These are phyloP conservation scores for Pelochelys cantorii DNA, from an alignment of 2,797 vertebrate species.

Conservation along the genomic window DNA sequence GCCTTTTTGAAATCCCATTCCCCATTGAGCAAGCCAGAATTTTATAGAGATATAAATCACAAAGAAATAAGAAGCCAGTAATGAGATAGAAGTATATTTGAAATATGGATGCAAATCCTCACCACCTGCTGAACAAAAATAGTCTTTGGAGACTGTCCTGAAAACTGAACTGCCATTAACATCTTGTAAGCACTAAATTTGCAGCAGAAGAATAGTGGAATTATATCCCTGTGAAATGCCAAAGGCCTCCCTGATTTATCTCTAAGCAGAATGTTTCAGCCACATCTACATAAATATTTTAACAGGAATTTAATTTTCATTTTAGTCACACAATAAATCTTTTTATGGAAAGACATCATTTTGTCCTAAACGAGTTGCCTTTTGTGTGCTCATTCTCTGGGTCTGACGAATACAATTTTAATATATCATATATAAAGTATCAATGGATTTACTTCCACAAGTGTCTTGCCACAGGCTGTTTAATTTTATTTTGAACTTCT, in stretches of 20 bases:
- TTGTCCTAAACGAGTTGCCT: conserved; percentile 69
- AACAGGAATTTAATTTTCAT: conserved; percentile 82
- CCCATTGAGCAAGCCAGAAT: conserved; percentile 72
- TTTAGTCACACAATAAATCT: conserved; percentile 75
- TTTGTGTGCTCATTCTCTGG: conserved; percentile 51
- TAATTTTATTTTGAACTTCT: conserved; percentile 58
- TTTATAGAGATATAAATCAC: conserved; percentile 83
- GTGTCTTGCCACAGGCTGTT: conserved; percentile 50
- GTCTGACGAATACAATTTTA: conserved; percentile 59
- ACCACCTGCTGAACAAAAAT: conserved; percentile 81
- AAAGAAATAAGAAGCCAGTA: conserved; percentile 82
- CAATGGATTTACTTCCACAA: conserved; percentile 55
- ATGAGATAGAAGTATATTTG: conserved; percentile 83
- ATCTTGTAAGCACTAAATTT: conserved; percentile 81
- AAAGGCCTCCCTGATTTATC: conserved; percentile 80
- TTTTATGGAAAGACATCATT: conserved; percentile 50
- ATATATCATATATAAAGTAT: conserved; percentile 51
- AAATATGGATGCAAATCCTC: conserved; percentile 83
- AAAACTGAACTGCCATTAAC: conserved; percentile 77
- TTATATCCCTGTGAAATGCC: conserved; percentile 76
- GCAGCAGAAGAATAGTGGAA: conserved; percentile 70
- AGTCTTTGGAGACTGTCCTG: conserved; percentile 78
- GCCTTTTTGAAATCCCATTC: conserved; percentile 79
- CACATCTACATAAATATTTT: conserved; percentile 84
- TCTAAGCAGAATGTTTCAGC: conserved; percentile 73